Percentiles rank a stretch among this genome's conserved stretches.
Conservation (phyloP, 2,888 invertebrate genomes). For the Amphimallon solstitiale region DNA sequence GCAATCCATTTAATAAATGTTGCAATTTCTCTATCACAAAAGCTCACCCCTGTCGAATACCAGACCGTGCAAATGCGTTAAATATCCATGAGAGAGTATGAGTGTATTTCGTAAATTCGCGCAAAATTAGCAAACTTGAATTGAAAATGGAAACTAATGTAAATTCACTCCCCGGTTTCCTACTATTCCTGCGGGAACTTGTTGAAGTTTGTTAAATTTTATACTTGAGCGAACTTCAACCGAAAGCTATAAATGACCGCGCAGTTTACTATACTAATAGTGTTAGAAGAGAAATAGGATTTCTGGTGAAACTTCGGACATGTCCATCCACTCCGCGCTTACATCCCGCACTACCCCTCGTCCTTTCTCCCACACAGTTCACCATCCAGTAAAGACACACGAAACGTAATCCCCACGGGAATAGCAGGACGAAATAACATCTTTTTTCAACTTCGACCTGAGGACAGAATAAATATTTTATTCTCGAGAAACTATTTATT, state of each 20-base stretch:
- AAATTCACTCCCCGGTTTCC: constrained; percentile 13
- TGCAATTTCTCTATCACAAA: constrained; percentile 18
- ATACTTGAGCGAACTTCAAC: constrained; percentile 36
- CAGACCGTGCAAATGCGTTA: constrained; percentile 12
- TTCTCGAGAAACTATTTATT: not conserved
- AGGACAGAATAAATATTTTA: constrained; percentile 1
- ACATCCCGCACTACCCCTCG: not conserved
- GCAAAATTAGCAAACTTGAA: constrained; percentile 36
- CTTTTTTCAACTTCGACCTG: not conserved
- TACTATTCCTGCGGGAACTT: constrained; percentile 24
- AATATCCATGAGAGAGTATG: constrained; percentile 4
- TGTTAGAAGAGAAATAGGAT: constrained; percentile 40
- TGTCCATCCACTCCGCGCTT: not conserved
- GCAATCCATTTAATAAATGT: not conserved
- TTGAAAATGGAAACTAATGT: constrained; percentile 39
- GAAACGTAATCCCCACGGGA: constrained; percentile 8
- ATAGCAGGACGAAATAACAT: constrained; percentile 1
- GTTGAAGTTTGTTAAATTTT: constrained; percentile 39
- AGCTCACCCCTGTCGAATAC: constrained; percentile 3
- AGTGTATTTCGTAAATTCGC: constrained; percentile 22
- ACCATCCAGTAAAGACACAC: not conserved
- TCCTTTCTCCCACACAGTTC: not conserved
- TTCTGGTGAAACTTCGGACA: constrained; percentile 37
- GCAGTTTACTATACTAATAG: constrained; percentile 41
- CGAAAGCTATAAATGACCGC: constrained; percentile 41